phyloP scores from a whole-genome alignment of 2,888 invertebrate species.

The Thecophora atra region DNA sequence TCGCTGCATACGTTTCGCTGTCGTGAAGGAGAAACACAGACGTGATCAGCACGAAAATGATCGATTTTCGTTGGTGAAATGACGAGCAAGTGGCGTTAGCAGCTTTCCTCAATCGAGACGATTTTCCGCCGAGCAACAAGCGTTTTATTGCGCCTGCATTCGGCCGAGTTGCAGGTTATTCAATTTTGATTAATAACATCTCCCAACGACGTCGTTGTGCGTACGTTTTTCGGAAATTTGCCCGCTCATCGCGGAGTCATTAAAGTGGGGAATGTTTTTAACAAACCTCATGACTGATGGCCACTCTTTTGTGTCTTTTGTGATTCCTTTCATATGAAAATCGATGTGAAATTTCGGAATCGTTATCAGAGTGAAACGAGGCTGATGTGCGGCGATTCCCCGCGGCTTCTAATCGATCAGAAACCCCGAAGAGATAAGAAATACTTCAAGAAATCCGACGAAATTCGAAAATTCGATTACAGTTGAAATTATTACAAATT shows the following conservation, averaged over 20 bases:
- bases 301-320: not conserved
- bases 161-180: not conserved
- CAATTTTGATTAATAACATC: slow-evolving; percentile 28
- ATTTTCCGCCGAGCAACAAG: not conserved
- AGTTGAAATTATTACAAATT: no score
- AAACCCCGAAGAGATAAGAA: no score
- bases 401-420: not conserved
- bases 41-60: not conserved
- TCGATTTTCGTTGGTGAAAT: not conserved
- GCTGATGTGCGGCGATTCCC: not conserved
- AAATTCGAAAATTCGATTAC: no score
- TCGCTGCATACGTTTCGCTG: not conserved
- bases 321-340: not conserved
- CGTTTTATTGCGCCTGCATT: not conserved
- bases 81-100: slow-evolving; percentile 34
- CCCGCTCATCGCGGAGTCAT: slow-evolving; percentile 22
- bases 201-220: not conserved
- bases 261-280: not conserved
- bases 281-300: not conserved
- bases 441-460: no score
- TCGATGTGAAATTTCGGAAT: slow-evolving; percentile 18
- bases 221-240: slow-evolving; percentile 12
- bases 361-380: not conserved
- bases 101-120: not conserved
- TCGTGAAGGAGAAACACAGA: slow-evolving; percentile 2